Evolutionary conservation across 1,140 invertebrate genomes (phyloP).

Genomic region (Drosophila pseudoobscura): DNA sequence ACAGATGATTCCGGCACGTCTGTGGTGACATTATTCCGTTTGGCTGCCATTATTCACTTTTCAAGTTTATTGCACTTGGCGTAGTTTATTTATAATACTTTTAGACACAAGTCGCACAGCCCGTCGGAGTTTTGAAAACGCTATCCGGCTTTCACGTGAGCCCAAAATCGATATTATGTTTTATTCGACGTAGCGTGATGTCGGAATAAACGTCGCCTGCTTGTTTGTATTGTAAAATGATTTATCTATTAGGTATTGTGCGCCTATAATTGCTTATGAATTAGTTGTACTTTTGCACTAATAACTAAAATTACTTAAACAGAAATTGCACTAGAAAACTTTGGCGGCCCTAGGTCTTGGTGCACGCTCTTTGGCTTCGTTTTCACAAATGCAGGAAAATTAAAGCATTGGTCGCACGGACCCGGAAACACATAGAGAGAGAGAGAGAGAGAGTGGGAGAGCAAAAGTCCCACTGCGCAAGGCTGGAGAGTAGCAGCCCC

Average conservation of each 20-base stretch:
- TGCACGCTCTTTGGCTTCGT: conserved; percentile 53
- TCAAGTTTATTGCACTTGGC: conserved; percentile 4
- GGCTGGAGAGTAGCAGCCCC: conserved; percentile 15
- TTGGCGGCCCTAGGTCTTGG: conserved; percentile 36
- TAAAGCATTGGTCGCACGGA: neutral
- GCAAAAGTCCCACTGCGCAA: neutral
- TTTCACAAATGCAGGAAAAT: conserved; percentile 49
- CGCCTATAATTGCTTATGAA: neutral
- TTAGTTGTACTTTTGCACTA: conserved; percentile 12
- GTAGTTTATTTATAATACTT: conserved; percentile 1
- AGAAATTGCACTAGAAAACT: conserved; percentile 58
- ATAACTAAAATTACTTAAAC: conserved; percentile 49
- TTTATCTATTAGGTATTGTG: conserved; percentile 3
- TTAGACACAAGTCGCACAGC: conserved; percentile 45
- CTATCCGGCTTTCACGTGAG: conserved; percentile 1
- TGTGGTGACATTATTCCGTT: conserved; percentile 66
- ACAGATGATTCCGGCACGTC: conserved; percentile 44
- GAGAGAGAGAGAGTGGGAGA: conserved; percentile 12
- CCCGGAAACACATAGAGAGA: conserved; percentile 10
- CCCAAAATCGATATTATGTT: conserved; percentile 61
- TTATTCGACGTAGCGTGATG: neutral
- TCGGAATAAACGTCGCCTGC: conserved; percentile 41
- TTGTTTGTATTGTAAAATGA: neutral
- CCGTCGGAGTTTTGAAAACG: conserved; percentile 4
- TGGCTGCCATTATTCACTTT: conserved; percentile 40